Evolutionary conservation across 2,113 vertebrate species (phyloP), one percentile per base, ranked within the genome.

Genomic region (Lepus timidus): DNA sequence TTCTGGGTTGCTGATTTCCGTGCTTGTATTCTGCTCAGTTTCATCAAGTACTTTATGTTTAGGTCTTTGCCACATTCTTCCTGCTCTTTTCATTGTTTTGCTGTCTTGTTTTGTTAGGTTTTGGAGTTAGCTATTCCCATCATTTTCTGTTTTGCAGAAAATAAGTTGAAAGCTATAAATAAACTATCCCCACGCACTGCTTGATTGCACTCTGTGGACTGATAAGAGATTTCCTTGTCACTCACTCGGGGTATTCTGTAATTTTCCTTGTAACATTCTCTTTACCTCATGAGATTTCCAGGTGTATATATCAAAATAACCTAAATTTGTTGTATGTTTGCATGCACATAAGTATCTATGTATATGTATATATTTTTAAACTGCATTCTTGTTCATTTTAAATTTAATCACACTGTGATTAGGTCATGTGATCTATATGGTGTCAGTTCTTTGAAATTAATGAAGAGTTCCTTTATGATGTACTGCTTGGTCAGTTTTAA

Each of bases 401-500:
- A 75, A 75, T 94, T 67, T 85, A 67, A 75, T 78, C 78, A 51
- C 51, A 39, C 27, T 74, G 14, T 71, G 17, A 8, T 61, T 31
- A 90, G 36, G 52, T 73, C 85, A 61, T 93, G 22, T 90, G 23
- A 9, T 76, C 64, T 90, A 8, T 65, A 65, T 73, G 17, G 9
- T 52, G 67, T 27, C 16, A 39, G 64, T 85, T 52, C 11, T 76
- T 83, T 83, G 62, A 93, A 86, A 74, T 86, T 51, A 82, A 76
- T 65, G 51, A 90, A 73, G 22, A 80, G 3, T 92, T 39, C 52
- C 67, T 82, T 67, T 73, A 51, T 64, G 39, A 62, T 19, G 13
- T 79, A 74, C 51, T 71, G 31, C 64, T 58, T 78, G 17, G 44
- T 67, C 9, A n/a, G 29, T n/a, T 78, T 87, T 73, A 22, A 62